Conservation (phyloP, 2,888 invertebrate species). For the Phanerotoma sp. region DNA sequence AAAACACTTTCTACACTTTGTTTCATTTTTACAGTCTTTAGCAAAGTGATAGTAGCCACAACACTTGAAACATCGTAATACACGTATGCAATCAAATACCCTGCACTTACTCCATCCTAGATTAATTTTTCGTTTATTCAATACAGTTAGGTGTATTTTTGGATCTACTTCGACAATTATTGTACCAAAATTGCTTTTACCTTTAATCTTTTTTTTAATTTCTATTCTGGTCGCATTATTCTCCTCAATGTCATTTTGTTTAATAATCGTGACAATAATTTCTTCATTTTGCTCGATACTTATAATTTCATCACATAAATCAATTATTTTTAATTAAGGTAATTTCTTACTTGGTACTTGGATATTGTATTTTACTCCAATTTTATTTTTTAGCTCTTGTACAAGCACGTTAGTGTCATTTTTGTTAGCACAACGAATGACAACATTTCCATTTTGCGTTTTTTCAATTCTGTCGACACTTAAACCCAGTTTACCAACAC, state of each 20-base stretch:
- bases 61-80: constrained; percentile 10
- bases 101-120: no score
- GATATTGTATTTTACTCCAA: constrained; percentile 9
- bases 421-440: constrained; percentile 1
- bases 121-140: constrained; percentile 10
- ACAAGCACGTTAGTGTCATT: constrained; percentile 6
- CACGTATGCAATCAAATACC: constrained; percentile 12
- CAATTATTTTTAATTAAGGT: constrained; percentile 12
- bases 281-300: background rate
- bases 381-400: background rate
- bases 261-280: constrained; percentile 1
- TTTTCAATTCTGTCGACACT: constrained; percentile 2
- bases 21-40: constrained; percentile 9
- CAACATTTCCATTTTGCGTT: constrained; percentile 5
- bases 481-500: background rate
- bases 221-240: background rate
- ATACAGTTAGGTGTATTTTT: background rate
- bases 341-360: constrained; percentile 9
- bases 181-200: background rate
- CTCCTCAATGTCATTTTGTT: constrained; percentile 2
- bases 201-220: background rate
- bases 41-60: constrained; percentile 12
- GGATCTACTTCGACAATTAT: constrained; percentile 15
- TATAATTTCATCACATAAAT: background rate
- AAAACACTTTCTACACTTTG: constrained; percentile 11